Percentiles rank a stretch among this genome's conserved stretches.
Conservation (phyloP, 2,113 vertebrate species). For the Glareola pratincola region DNA sequence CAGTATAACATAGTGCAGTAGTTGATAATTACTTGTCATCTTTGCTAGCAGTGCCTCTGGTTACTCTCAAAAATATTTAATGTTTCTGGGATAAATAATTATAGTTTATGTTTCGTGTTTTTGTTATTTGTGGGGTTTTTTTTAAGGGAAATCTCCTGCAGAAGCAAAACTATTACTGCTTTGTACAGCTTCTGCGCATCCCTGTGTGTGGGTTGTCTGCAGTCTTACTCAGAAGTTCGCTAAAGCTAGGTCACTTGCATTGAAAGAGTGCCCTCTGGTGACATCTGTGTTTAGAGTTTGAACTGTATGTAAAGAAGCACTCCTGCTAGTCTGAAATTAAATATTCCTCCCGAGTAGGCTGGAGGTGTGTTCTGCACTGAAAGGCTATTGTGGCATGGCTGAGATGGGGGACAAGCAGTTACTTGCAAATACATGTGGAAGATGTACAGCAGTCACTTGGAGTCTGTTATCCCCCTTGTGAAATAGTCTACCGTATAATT, state of each 20-base stretch:
- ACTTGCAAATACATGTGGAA: not conserved
- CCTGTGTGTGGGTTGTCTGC: not conserved
- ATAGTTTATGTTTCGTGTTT: not conserved
- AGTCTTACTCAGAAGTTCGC: not conserved
- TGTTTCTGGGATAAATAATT: not conserved
- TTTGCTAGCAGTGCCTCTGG: not conserved
- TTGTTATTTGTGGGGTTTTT: not conserved
- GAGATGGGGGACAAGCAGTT: fast-evolving
- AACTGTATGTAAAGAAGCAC: not conserved
- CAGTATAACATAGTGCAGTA: not conserved
- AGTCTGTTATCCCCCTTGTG: not conserved
- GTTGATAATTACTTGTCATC: not conserved
- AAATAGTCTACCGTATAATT: not conserved
- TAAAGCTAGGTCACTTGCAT: not conserved
- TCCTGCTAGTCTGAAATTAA: not conserved
- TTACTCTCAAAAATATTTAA: not conserved
- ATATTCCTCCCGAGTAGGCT: not conserved
- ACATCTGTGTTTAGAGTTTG: not conserved
- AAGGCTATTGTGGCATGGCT: not conserved
- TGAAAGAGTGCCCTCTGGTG: constrained; percentile 60
- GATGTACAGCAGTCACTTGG: not conserved
- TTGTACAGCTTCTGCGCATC: not conserved
- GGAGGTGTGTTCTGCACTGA: not conserved
- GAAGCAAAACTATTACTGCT: not conserved
- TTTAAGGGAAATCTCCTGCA: not conserved